Evolutionary conservation across 2,797 vertebrate species (phyloP).

Genomic region (Rhinoraja longicauda): DNA sequence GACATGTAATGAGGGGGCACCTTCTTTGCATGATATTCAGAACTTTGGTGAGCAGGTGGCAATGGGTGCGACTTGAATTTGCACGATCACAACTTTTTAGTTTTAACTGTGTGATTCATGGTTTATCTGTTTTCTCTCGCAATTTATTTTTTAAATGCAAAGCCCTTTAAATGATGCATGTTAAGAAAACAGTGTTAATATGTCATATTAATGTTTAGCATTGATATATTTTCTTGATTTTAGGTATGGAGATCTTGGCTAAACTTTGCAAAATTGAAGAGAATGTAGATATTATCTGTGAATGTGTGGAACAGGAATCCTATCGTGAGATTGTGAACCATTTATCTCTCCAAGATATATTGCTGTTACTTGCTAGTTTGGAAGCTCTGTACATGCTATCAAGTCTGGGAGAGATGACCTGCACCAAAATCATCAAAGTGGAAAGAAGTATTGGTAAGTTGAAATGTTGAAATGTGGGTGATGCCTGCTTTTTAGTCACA

Average conservation of each 20-base stretch:
- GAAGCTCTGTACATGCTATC: constrained; percentile 38
- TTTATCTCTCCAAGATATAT: constrained; percentile 35
- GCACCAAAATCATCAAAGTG: constrained; percentile 37
- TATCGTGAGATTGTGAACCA: constrained; percentile 39
- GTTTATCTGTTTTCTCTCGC: not conserved
- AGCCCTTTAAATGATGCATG: not conserved
- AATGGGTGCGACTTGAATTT: not conserved
- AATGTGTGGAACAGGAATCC: constrained; percentile 40
- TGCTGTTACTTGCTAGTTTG: constrained; percentile 38
- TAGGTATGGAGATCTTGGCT: constrained; percentile 40
- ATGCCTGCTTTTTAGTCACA: not conserved
- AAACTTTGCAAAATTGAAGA: constrained; percentile 39
- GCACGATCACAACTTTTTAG: not conserved
- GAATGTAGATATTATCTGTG: constrained; percentile 39
- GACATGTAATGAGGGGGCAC: not conserved
- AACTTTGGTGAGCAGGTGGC: not conserved
- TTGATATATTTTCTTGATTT: not conserved
- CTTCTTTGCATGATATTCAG: not conserved
- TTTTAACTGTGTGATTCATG: not conserved
- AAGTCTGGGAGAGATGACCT: constrained; percentile 37
- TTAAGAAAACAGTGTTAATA: not conserved
- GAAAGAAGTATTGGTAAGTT: constrained; percentile 37
- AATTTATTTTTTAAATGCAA: not conserved
- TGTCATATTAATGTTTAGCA: too few species aligned
- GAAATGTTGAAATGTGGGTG: not conserved